Evolutionary conservation across 2,888 invertebrate species (phyloP), one percentile per base, ranked within the genome.

Genomic region (Macrosiphum euphorbiae): DNA sequence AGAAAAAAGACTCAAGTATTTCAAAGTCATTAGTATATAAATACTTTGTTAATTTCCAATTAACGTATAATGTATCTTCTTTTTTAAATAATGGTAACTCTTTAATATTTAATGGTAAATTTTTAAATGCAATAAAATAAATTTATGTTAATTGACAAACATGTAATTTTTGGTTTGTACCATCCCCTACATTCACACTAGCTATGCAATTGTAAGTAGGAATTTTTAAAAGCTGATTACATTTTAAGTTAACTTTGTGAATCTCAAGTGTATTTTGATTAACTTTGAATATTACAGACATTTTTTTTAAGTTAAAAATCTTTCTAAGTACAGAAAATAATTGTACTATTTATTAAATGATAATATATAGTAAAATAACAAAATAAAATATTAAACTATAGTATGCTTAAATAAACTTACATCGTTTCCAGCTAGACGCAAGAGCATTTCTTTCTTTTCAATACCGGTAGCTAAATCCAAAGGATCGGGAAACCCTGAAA

Each of bases 381-480:
- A 86, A 90, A 50, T 67, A 58, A 58, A 26, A 58, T 58, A 8
- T 26, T 35, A 20, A 78, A 78, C 7, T 8, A 78, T 3, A n/a
- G n/a, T n/a, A 78, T 35, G 35, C 8, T 78, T 78, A 78, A 78
- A 78, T 35, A 50, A 52, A 96, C 96, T 96, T 95, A 97, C 97
- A 95, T 98, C 98, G 95, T 99, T 98, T 95, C 99, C 99, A 94
- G 98, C 97, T 95, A 97, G 97, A 96, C 97, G 97, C 58, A 98
- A 98, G 95, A 99, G 96, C 95, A 99, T 96, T 96, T 99, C 99
- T 95, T 97, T 97, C 96, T 98, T 98, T 96, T 99, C 99, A 95
- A 98, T 96, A 95, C 99, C 99, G 61, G 99, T 99, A 52, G 99
- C 98, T 96, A 98, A 98, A 95, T 99, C 99, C 95, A 99, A 95